Evolutionary conservation across 1,140 invertebrate species (phyloP), one percentile per base, ranked within the genome.

Genomic region (Stegodyphus mimosarum): DNA sequence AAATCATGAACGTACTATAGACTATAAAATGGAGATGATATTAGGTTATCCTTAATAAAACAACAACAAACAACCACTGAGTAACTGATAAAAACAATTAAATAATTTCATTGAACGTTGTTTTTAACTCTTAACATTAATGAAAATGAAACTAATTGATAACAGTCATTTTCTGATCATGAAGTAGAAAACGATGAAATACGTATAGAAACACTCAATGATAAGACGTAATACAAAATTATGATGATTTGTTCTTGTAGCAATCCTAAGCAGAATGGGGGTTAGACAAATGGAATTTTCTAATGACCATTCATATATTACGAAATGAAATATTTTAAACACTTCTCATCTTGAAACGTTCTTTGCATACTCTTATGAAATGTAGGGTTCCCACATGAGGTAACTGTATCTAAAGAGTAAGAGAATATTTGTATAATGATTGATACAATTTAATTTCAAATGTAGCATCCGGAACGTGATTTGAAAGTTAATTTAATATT

Each of bases 181-280:
- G 71, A 74, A 75, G 73, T 75, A 84, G 81, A 84, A 75, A 84
- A 75, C 52, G 81, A 84, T 84, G 81, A 84, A 84, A 84, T 84
- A 84, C 81, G 81, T 84, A 84, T 84, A 84, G 81, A 84, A 84
- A 84, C 81, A 84, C 52, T 84, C 72, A 84, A 84, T 73, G 80
- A 66, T 84, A 76, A 84, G 81, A 84, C 81, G 70, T 73, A 76
- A 75, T 84, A 84, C 72, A 84, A 75, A 84, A 75, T 84, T 55
- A 84, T 49, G 52, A 84, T 84, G 81, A 33, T 81, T 84, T 75
- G 81, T 84, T 84, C 72, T 75, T 70, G 72, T 63, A 84, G 52
- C 48, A 75, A 83, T n/a, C 53, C 33, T 33, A 33, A 49, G 52
- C 6, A 74, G 49, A 72, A 15, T 17, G 60, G 80, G 80, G 71